Conservation (phyloP, 2,888 invertebrate species). For the Aethes cnicana region DNA sequence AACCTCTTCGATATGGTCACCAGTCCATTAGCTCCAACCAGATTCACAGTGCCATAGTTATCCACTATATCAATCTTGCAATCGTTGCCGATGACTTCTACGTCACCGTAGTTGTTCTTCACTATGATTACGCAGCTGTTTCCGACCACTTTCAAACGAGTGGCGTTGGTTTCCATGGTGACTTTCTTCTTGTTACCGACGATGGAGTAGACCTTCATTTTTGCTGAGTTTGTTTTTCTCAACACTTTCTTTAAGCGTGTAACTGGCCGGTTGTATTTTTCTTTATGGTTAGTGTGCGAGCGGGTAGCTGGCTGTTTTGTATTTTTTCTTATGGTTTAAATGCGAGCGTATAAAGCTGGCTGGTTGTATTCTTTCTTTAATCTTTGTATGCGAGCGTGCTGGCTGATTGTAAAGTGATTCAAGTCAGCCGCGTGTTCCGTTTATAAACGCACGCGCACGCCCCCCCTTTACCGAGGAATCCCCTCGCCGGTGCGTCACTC, state of each 20-base stretch:
- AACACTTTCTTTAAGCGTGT: background rate
- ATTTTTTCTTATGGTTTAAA: too few species aligned
- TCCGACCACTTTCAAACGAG: slow-evolving; percentile 67
- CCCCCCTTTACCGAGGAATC: slow-evolving; percentile 44
- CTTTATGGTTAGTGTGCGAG: too few species aligned
- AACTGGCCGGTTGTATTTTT: too few species aligned
- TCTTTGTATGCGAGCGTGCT: too few species aligned
- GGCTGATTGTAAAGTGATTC: slow-evolving; percentile 42
- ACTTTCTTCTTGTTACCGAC: slow-evolving; percentile 78
- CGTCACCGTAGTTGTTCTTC: slow-evolving; percentile 62
- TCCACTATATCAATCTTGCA: slow-evolving; percentile 66
- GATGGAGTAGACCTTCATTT: slow-evolving; percentile 74
- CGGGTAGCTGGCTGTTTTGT: too few species aligned
- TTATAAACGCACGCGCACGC: slow-evolving; percentile 40
- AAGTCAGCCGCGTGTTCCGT: slow-evolving; percentile 38
- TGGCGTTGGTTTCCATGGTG: slow-evolving; percentile 69
- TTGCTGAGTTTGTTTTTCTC: slow-evolving; percentile 33
- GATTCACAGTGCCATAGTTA: slow-evolving; percentile 63
- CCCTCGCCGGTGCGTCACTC: slow-evolving; percentile 47
- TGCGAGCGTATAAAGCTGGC: slow-evolving; percentile 19
- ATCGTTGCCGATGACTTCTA: slow-evolving; percentile 76
- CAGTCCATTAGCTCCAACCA: slow-evolving; percentile 66
- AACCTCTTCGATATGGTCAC: slow-evolving; percentile 61
- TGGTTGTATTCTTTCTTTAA: background rate
- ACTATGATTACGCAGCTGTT: slow-evolving; percentile 70